phyloP scores from a whole-genome alignment of 2,888 invertebrate genomes.

The Erpobdella octoculata region DNA sequence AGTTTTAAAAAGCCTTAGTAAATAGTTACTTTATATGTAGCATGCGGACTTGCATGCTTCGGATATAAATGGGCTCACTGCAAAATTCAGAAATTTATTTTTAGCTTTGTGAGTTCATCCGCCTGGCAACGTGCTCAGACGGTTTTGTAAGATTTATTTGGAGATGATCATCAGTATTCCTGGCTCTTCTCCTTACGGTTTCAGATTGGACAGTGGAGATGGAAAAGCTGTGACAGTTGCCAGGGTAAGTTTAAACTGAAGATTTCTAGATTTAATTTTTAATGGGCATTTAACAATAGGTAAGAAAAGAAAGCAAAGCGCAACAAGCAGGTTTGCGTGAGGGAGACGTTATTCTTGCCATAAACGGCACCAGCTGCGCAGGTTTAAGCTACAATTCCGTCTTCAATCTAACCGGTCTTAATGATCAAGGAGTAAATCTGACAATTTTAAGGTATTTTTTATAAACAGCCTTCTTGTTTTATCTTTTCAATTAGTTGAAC shows the following conservation, averaged over 20 bases:
- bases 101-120: no score
- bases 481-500: background rate
- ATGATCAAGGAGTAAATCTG: conserved; percentile 16
- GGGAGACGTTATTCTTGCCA: conserved; percentile 29
- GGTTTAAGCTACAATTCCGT: conserved; percentile 21
- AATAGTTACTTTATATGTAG: no score
- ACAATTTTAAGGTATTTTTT: conserved; percentile 15
- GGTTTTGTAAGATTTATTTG: no score
- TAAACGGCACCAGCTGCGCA: conserved; percentile 23
- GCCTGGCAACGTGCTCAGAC: no score
- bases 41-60: no score
- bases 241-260: conserved; percentile 7
- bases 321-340: conserved; percentile 24
- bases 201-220: conserved; percentile 25
- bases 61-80: no score
- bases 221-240: conserved; percentile 21
- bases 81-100: no score
- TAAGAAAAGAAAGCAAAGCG: conserved; percentile 28
- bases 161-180: conserved; percentile 9
- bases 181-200: conserved; percentile 26
- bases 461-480: background rate
- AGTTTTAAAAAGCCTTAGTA: no score
- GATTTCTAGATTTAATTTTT: background rate
- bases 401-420: conserved; percentile 22
- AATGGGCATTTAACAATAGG: background rate